Evolutionary conservation across 2,113 vertebrate genomes (phyloP).

Genomic region (Choloepus hoffmanni): DNA sequence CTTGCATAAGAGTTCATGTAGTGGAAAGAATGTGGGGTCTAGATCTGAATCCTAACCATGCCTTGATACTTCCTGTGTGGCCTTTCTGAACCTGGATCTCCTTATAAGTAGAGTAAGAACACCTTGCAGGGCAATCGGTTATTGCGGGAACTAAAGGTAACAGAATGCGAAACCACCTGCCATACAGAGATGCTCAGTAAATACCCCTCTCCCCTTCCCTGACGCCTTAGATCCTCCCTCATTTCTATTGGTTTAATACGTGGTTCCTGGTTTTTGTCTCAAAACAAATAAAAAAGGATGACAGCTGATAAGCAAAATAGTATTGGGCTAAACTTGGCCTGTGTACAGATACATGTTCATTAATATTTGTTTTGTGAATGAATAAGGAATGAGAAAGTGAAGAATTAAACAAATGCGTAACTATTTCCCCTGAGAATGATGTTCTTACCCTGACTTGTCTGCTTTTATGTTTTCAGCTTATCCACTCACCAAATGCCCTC

Average conservation of each 20-base stretch:
- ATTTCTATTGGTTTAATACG: not conserved
- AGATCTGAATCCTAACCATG: not conserved
- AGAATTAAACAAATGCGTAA: not conserved
- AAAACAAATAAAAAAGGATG: not conserved
- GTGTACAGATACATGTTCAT: not conserved
- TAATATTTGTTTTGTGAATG: not conserved
- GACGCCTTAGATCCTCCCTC: not conserved
- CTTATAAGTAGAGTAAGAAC: not conserved
- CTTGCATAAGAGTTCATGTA: not conserved
- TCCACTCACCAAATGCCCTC: conserved; percentile 94
- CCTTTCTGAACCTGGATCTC: not conserved
- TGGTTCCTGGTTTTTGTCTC: not conserved
- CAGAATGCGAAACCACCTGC: not conserved
- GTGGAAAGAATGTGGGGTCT: not conserved
- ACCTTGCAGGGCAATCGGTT: not conserved
- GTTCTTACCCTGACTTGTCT: not conserved
- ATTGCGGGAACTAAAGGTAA: not conserved
- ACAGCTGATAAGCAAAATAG: not conserved
- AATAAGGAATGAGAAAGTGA: not conserved
- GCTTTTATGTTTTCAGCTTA: conserved; percentile 89
- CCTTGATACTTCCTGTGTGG: not conserved
- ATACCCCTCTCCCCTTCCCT: not conserved
- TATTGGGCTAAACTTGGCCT: not conserved
- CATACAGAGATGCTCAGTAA: not conserved
- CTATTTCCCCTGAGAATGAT: rapidly evolving